These are phyloP conservation scores for Ephialtes manifestator DNA, from an alignment of 2,888 invertebrate genomes.

Conservation along the genomic window DNA sequence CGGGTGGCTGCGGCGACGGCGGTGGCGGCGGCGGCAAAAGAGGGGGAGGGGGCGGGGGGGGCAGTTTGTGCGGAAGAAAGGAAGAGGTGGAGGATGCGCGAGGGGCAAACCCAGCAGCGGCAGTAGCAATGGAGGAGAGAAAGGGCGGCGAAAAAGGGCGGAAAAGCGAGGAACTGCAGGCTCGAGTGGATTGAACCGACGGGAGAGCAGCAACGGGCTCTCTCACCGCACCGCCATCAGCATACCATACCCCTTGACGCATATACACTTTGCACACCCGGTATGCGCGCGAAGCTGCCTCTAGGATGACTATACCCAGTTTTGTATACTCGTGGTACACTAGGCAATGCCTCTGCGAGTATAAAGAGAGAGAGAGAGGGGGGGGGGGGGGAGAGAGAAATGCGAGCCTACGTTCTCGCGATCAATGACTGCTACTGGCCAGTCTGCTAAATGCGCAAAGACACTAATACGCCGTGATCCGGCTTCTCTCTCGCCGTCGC, in stretches of 20 bases:
- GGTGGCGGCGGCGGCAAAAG: constrained; percentile 32
- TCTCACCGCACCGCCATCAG: constrained; percentile 61
- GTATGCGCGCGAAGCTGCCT: neutral
- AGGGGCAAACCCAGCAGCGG: constrained; percentile 45
- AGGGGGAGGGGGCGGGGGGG: constrained; percentile 22
- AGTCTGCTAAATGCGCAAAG: constrained; percentile 61
- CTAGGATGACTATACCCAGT: neutral
- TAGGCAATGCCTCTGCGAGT: constrained; percentile 14
- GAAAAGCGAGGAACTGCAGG: constrained; percentile 57
- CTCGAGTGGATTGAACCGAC: constrained; percentile 57
- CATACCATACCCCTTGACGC: constrained; percentile 31
- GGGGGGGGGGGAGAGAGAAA: constrained; percentile 27
- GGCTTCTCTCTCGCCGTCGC: constrained; percentile 56
- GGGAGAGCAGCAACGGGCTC: neutral
- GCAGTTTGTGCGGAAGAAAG: constrained; percentile 48
- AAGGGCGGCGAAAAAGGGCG: constrained; percentile 63
- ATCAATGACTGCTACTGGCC: constrained; percentile 70
- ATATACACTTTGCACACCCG: constrained; percentile 28
- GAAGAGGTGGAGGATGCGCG: constrained; percentile 1
- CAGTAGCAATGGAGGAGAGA: constrained; percentile 76
- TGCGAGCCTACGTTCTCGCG: constrained; percentile 66
- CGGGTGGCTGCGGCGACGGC: constrained; percentile 60
- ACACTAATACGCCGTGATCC: constrained; percentile 68
- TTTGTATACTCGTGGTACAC: constrained; percentile 17
- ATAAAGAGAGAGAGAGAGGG: constrained; percentile 19